Base-by-base conservation (phyloP, 53 echinoderm and acorn worm species). In the Actinopyga echinites region DNA sequence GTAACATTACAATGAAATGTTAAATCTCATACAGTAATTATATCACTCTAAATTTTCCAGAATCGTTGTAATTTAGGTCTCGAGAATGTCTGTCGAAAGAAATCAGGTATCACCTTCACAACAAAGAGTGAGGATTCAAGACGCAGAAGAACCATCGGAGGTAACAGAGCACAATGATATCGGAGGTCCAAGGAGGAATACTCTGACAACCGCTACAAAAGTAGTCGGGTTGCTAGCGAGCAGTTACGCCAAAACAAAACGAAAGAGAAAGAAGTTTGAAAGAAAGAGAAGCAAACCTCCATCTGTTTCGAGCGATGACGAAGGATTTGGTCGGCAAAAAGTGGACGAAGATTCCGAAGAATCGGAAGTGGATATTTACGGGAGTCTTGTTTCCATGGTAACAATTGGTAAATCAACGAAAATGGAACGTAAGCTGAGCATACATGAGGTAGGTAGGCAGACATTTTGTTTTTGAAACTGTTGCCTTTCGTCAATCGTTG, bases 381-480 rank as follows among this genome's bases (percentile, higher is more conserved):
- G 77, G 2, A 77, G 77, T 57, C 56, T 77, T 21, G 77, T 77
- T 21, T 77, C 77, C 29, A 77, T 77, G 77, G 77, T 77, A 23
- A 56, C 77, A 49, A 21, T 77, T 5, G 54, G 54, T 6, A 77
- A 49, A 33, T 26, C 45, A 22, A 49, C 25, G 24, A 77, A 55
- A 24, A 29, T 30, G 3, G 77, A 77, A 53, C 77, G 77, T 1
- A 53, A 56, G 31, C 56, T 31, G 11, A 77, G 77, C 45, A 77
- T 77, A 24, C 77, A 77, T 56, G 77, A 77, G 45, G 77, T 77
- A 24, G 42, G 73, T 71, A 28, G 32, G 62, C 28, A 62, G 49
- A 49, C 49, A 0, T 15, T 2, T 49, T 40, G 10, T 5, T 40
- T 37, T 40, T 40, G 10, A 40, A n/a, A n/a, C n/a, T n/a, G n/a